phyloP scores from a whole-genome alignment of 1,140 invertebrate species.

The Drosophila gunungcola region DNA sequence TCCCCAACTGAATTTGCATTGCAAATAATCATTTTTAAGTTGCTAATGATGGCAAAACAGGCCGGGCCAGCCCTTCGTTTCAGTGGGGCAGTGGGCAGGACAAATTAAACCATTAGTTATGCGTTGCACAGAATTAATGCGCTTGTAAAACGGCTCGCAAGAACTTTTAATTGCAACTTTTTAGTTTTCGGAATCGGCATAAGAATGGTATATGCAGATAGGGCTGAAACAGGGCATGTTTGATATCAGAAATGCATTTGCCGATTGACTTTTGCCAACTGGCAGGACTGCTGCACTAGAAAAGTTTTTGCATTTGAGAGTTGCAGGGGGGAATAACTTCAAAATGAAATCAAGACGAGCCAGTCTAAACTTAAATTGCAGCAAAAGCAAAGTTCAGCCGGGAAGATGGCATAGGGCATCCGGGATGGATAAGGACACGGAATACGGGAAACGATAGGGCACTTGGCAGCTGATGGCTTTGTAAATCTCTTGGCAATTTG shows the following conservation, averaged over 20 bases:
- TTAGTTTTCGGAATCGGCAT: conserved; percentile 21
- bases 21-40: conserved; percentile 79
- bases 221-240: conserved; percentile 31
- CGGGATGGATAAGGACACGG: not conserved
- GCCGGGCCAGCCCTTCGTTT: not conserved
- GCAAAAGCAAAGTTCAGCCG: conserved; percentile 47
- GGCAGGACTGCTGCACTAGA: conserved; percentile 46
- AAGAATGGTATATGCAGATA: conserved; percentile 24
- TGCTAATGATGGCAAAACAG: conserved; percentile 59
- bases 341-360: conserved; percentile 74
- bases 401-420: not conserved
- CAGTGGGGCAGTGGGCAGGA: conserved; percentile 34
- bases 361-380: conserved; percentile 75
- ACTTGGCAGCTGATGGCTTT: conserved; percentile 52
- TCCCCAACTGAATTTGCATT: conserved; percentile 59
- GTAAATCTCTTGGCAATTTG: conserved; percentile 70
- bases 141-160: conserved; percentile 57
- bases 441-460: conserved; percentile 1
- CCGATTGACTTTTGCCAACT: conserved; percentile 66
- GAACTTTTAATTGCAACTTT: conserved; percentile 72
- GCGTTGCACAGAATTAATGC: conserved; percentile 72
- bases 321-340: conserved; percentile 46
- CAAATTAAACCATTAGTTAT: conserved; percentile 82
- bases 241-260: conserved; percentile 67
- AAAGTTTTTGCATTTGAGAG: conserved; percentile 74